Conservation (phyloP, 2,113 vertebrate genomes). For the Seriola dumerili region DNA sequence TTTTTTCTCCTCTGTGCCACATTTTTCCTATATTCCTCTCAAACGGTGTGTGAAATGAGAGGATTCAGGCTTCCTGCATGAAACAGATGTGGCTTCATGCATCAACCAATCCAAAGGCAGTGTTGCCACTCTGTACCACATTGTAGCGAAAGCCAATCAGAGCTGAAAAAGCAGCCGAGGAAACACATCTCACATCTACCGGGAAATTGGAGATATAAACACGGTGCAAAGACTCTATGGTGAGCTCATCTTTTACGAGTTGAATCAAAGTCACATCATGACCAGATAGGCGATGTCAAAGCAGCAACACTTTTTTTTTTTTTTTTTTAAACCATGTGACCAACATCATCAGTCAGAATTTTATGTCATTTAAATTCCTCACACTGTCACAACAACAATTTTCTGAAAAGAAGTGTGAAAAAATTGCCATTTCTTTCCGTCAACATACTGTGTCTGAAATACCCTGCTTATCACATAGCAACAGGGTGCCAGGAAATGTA, state of each 20-base stretch:
- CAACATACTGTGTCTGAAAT: conserved; percentile 10
- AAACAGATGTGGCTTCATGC: conserved; percentile 70
- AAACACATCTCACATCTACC: conserved; percentile 28
- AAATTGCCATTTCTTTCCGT: background rate
- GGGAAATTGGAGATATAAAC: conserved; percentile 38
- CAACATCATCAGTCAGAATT: background rate
- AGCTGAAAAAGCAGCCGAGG: conserved; percentile 10
- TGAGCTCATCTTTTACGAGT: background rate
- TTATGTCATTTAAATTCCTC: background rate
- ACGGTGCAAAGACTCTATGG: background rate
- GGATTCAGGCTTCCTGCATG: conserved; percentile 46
- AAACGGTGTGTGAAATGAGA: conserved; percentile 77
- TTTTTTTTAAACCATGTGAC: background rate
- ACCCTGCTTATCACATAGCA: conserved; percentile 27
- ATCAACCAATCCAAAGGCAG: conserved; percentile 54
- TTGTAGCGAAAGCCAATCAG: conserved; percentile 53
- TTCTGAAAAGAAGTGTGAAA: background rate
- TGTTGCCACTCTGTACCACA: conserved; percentile 23
- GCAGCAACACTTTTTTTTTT: background rate
- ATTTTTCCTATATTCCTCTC: conserved; percentile 59
- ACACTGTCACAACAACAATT: background rate
- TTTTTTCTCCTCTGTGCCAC: conserved; percentile 18
- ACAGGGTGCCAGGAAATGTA: conserved; percentile 25
- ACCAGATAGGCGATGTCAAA: background rate
- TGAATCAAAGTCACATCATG: background rate